phyloP scores from a whole-genome alignment of 2,113 vertebrate species.

The Gadus chalcogrammus region DNA sequence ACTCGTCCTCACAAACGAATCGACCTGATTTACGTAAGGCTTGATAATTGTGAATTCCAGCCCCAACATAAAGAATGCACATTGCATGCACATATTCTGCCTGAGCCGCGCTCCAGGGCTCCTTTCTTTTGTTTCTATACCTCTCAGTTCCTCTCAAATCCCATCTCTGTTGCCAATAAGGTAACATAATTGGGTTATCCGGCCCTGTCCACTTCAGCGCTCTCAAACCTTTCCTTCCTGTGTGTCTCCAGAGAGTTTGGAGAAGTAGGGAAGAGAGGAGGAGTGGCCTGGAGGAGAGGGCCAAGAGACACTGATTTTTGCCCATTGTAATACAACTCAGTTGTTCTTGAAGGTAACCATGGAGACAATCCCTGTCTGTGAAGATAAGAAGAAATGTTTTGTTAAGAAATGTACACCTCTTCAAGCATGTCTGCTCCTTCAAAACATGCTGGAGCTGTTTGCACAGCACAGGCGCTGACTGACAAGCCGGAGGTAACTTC shows the following conservation, averaged over 20 bases:
- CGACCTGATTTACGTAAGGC: too few species aligned
- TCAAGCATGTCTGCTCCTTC: conserved; percentile 23
- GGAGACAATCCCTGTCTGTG: conserved; percentile 48
- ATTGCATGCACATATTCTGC: too few species aligned
- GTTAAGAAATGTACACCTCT: conserved; percentile 31
- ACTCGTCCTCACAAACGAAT: too few species aligned
- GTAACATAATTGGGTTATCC: conserved; percentile 56
- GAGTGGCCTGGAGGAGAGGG: conserved; percentile 8
- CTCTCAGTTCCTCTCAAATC: conserved; percentile 36
- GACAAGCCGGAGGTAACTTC: conserved; percentile 6
- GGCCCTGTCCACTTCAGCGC: conserved; percentile 53
- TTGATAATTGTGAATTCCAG: too few species aligned
- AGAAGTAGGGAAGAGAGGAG: conserved; percentile 32
- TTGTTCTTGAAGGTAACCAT: conserved; percentile 57
- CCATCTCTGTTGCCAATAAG: conserved; percentile 44
- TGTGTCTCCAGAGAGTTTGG: conserved; percentile 53
- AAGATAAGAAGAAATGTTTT: conserved; percentile 32
- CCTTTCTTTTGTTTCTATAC: conserved; percentile 11
- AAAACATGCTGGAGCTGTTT: conserved; percentile 11
- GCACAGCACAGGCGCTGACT: conserved; percentile 10
- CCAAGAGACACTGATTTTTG: conserved; percentile 47
- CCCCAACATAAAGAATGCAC: too few species aligned
- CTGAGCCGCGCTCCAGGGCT: too few species aligned
- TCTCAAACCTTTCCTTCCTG: conserved; percentile 43
- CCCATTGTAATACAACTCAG: conserved; percentile 42